Evolutionary conservation across 2,113 vertebrate genomes (phyloP).

Genomic region (Hiodon alosoides): DNA sequence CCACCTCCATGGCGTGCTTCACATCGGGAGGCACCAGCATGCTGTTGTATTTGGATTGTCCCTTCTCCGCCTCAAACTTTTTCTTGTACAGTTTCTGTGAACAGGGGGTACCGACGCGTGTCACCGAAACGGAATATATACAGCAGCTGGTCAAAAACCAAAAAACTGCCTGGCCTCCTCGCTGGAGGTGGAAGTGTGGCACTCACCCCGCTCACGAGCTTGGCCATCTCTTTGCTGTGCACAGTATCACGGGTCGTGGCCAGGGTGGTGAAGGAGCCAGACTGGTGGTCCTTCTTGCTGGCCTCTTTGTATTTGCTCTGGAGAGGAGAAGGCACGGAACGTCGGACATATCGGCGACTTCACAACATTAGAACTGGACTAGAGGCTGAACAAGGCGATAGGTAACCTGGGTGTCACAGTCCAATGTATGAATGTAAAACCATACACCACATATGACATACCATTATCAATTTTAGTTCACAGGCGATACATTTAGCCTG

Average conservation of each 20-base stretch:
- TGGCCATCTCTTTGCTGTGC: constrained; percentile 82
- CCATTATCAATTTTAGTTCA: too few relatives aligned
- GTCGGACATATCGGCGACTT: neutral
- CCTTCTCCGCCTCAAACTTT: constrained; percentile 90
- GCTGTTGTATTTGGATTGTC: constrained; percentile 84
- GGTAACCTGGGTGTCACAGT: too few relatives aligned
- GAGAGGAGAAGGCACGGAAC: constrained; percentile 8
- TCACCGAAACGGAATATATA: neutral
- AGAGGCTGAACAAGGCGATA: too few relatives aligned
- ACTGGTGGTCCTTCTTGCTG: constrained; percentile 81
- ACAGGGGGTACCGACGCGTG: neutral
- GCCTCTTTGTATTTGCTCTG: constrained; percentile 91
- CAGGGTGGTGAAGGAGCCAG: constrained; percentile 81
- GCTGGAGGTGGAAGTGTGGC: neutral
- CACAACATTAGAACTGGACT: neutral
- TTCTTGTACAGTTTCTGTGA: constrained; percentile 86
- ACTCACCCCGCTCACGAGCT: constrained; percentile 81
- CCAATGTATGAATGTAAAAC: neutral
- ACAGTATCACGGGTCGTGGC: constrained; percentile 78
- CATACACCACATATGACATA: too few relatives aligned
- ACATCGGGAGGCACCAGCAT: constrained; percentile 89
- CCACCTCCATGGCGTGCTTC: constrained; percentile 88
- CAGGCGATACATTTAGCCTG: too few relatives aligned
- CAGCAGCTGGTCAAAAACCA: neutral
- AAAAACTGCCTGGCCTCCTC: too few relatives aligned